Percentiles rank a stretch among this genome's conserved stretches.
Conservation (phyloP, 1,140 invertebrate genomes). For the Adelges cooleyi region DNA sequence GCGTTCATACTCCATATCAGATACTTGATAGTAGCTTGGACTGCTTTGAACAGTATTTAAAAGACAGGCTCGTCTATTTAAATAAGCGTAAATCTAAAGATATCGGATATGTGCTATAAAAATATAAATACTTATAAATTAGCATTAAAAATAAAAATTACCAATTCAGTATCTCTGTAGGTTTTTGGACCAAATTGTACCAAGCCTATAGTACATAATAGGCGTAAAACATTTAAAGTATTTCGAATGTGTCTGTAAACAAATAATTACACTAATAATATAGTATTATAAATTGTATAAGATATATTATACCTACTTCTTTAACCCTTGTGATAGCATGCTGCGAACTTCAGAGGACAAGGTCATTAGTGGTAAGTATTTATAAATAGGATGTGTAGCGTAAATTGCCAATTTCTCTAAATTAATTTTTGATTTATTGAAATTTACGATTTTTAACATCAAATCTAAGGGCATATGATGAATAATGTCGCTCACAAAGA, state of each 20-base stretch:
- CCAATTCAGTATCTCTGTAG: slow-evolving; percentile 55
- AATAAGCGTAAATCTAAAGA: slow-evolving; percentile 12
- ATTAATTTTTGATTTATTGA: slow-evolving; percentile 47
- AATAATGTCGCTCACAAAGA: slow-evolving; percentile 58
- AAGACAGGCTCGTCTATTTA: slow-evolving; percentile 8
- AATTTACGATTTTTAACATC: slow-evolving; percentile 54
- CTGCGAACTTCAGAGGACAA: slow-evolving; percentile 38
- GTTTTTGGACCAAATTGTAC: slow-evolving; percentile 56
- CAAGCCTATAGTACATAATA: slow-evolving; percentile 55
- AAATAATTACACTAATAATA: slow-evolving; percentile 4
- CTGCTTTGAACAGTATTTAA: slow-evolving; percentile 13
- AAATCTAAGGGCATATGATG: slow-evolving; percentile 58
- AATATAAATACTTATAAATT: neutral
- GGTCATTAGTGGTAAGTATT: slow-evolving; percentile 50
- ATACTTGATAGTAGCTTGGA: slow-evolving; percentile 7
- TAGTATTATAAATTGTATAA: neutral
- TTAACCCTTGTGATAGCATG: slow-evolving; percentile 21
- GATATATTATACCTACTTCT: slow-evolving; percentile 14
- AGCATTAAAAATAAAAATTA: slow-evolving; percentile 27
- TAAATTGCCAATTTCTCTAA: slow-evolving; percentile 41
- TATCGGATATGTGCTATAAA: neutral
- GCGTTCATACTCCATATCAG: slow-evolving; percentile 9
- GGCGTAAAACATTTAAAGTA: slow-evolving; percentile 45
- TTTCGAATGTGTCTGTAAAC: slow-evolving; percentile 46
- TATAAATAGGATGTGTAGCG: slow-evolving; percentile 54